Base-by-base conservation (phyloP, 2,888 invertebrate genomes). In the Ophion slaviceki region DNA sequence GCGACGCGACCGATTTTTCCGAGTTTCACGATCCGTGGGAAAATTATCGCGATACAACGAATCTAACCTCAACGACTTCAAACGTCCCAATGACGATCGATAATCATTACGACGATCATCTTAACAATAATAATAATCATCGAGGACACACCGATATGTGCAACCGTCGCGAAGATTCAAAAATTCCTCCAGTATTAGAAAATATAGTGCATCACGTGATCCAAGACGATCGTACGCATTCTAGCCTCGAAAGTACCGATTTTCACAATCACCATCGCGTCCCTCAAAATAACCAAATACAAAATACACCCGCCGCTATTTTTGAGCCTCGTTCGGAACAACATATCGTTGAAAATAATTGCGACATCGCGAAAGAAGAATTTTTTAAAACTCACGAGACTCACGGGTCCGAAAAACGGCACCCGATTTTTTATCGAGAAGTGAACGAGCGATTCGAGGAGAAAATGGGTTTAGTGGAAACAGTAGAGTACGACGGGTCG, bases 1-100 rank as follows among this genome's bases (percentile, higher is more conserved):
- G 91, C 80, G 80, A 85, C 66, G 74, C 75, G 66, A 88, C 90
- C 45, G 91, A 93, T 88, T 93, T 93, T 89, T 91, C 92, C 87
- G 94, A 94, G 88, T 94, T 95, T 90, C 94, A 94, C 94, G 97
- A 97, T 95, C 97, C 97, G 80, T 97, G 97, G 97, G 96, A 97
- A 90, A 95, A 96, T 91, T 97, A 67, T 32, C 11, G 0, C 4
- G 24, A 59, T 17, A 14, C 17, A 40, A 24, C 40, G 17, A 17
- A 2, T 24, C 10, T 20, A 20, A 14, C n/a, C 14, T 67, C 45
- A 11, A 45, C 45, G 11, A 64, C 47, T 3, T 11, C 11, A 47
- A 10, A 68, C 20, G 7, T 20, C 8, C 45, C 20, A 20, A 17
- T 5, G 17, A 11, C 32, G 28, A 20, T 4, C 59, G 40, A 59